Evolutionary conservation across 2,888 invertebrate genomes (phyloP).

Genomic region (Latrodectus hesperus): DNA sequence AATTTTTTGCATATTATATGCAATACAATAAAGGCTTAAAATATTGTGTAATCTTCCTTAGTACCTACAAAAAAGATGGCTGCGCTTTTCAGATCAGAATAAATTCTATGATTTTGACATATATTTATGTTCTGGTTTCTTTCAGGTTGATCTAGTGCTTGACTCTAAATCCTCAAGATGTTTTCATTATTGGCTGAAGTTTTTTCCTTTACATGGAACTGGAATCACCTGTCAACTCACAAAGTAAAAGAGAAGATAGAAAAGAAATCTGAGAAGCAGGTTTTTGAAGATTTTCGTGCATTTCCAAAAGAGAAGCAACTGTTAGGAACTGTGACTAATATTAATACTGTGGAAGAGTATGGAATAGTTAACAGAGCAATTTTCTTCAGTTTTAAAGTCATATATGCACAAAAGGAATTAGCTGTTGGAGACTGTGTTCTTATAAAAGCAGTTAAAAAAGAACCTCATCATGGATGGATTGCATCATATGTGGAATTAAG

Average conservation of each 20-base stretch:
- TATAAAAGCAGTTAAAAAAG: constrained; percentile 37
- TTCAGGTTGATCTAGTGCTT: constrained; percentile 31
- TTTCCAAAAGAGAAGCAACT: constrained; percentile 16
- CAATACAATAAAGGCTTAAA: too few relatives aligned
- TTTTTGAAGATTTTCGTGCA: neutral
- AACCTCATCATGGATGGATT: constrained; percentile 38
- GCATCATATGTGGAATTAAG: constrained; percentile 42
- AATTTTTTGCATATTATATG: too few relatives aligned
- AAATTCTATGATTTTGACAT: too few relatives aligned
- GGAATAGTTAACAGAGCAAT: constrained; percentile 45
- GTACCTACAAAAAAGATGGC: too few relatives aligned
- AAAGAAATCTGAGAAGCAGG: too few relatives aligned
- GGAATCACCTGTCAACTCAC: constrained; percentile 20
- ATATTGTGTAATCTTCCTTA: too few relatives aligned
- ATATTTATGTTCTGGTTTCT: constrained; percentile 24
- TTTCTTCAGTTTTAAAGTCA: constrained; percentile 46
- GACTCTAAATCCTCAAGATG: constrained; percentile 24
- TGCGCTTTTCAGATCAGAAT: too few relatives aligned
- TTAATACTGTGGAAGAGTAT: constrained; percentile 46
- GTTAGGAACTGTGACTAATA: constrained; percentile 45
- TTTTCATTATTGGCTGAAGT: constrained; percentile 48
- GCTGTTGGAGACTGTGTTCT: constrained; percentile 36
- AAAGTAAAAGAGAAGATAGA: constrained; percentile 50
- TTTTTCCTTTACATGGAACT: constrained; percentile 11
- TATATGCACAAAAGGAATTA: constrained; percentile 35